Evolutionary conservation across 2,888 invertebrate genomes (phyloP).

Genomic region (Microplitis manilae): DNA sequence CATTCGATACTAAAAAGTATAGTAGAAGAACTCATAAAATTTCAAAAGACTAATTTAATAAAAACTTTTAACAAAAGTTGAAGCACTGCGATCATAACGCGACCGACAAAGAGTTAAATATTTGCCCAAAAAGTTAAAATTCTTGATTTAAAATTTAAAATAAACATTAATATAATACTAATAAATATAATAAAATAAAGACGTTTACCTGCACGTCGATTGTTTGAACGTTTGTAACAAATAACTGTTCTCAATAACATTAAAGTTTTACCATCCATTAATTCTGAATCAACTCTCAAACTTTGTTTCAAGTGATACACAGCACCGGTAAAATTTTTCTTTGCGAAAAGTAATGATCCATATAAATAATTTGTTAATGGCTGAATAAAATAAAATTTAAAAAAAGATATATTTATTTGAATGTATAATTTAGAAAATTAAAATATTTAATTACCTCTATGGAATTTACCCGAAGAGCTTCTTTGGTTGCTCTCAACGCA

Average conservation of each 20-base stretch:
- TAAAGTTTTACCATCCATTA: slow-evolving; percentile 73
- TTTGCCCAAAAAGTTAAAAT: slow-evolving; percentile 26
- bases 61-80: no score
- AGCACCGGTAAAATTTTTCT: slow-evolving; percentile 78
- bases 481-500: slow-evolving; percentile 76
- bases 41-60: no score
- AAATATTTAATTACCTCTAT: slow-evolving; percentile 74
- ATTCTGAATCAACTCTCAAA: slow-evolving; percentile 74
- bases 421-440: neutral
- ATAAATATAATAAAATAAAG: neutral
- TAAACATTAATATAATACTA: neutral
- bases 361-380: slow-evolving; percentile 82
- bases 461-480: slow-evolving; percentile 77
- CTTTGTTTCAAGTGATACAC: slow-evolving; percentile 78
- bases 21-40: no score
- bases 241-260: slow-evolving; percentile 74
- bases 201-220: slow-evolving; percentile 49
- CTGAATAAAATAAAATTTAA: slow-evolving; percentile 67
- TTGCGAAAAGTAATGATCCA: slow-evolving; percentile 77
- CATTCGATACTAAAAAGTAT: no score
- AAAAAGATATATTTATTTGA: slow-evolving; percentile 3
- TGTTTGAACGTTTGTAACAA: slow-evolving; percentile 69
- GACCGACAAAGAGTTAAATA: no score
- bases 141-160: neutral
- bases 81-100: no score